Conservation (phyloP, 1,140 invertebrate species). For the Coenobita brevimanus region DNA sequence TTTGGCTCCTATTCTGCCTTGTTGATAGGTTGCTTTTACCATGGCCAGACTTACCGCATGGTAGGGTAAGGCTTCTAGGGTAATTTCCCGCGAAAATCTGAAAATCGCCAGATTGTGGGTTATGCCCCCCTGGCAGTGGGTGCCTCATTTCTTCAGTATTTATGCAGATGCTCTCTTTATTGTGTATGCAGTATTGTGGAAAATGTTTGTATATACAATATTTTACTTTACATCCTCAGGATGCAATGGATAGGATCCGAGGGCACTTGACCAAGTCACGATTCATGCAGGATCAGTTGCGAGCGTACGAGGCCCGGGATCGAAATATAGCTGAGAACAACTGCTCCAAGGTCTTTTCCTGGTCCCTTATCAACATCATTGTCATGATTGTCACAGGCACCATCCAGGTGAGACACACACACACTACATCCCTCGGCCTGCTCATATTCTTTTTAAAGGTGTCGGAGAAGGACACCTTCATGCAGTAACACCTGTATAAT, state of each 20-base stretch:
- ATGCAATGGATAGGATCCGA: slow-evolving; percentile 78
- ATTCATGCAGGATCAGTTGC: slow-evolving; percentile 82
- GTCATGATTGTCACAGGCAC: slow-evolving; percentile 82
- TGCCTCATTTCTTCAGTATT: neutral
- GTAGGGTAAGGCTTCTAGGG: no score
- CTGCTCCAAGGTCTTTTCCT: slow-evolving; percentile 82
- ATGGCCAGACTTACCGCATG: no score
- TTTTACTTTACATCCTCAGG: slow-evolving; percentile 70
- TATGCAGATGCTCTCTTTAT: neutral
- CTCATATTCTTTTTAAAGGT: neutral
- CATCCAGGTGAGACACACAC: slow-evolving; percentile 75
- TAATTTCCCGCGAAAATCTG: no score
- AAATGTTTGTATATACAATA: neutral
- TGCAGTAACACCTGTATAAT: no score
- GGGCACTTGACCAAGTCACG: slow-evolving; percentile 79
- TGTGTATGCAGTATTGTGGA: neutral
- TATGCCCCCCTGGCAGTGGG: no score
- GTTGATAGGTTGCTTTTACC: no score
- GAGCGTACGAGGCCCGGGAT: slow-evolving; percentile 84
- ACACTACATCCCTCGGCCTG: neutral
- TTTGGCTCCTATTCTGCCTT: no score
- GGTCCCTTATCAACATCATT: slow-evolving; percentile 82
- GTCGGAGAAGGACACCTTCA: no score
- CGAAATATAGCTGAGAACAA: slow-evolving; percentile 86
- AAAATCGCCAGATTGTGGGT: no score